phyloP scores from a whole-genome alignment of 2,797 vertebrate species.

The Gouania willdenowi region DNA sequence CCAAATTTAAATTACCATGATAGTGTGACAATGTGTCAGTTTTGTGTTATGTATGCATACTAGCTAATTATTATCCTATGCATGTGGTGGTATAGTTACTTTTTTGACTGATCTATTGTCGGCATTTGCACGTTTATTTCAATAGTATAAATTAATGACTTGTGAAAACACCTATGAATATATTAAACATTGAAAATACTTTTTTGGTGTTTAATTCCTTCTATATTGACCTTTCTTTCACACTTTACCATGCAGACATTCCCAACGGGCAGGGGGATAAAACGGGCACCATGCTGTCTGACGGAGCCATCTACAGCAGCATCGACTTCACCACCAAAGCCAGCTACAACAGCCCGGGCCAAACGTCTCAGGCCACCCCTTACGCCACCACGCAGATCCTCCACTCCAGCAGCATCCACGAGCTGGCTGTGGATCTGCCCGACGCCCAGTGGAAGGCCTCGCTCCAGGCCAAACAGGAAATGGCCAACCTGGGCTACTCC shows the following conservation, averaged over 20 bases:
- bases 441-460: slow-evolving; percentile 96
- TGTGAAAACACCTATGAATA: too few relatives aligned
- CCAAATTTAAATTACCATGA: too few relatives aligned
- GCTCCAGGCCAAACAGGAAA: slow-evolving; percentile 92
- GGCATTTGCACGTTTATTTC: too few relatives aligned
- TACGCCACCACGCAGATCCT: slow-evolving; percentile 97
- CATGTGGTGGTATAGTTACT: too few relatives aligned
- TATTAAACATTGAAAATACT: too few relatives aligned
- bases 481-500: slow-evolving; percentile 92
- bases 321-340: slow-evolving; percentile 97
- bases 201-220: too few relatives aligned
- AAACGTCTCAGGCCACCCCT: slow-evolving; percentile 91
- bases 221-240: too few relatives aligned
- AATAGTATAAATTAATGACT: too few relatives aligned
- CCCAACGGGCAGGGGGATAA: slow-evolving; percentile 90
- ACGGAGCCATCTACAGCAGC: slow-evolving; percentile 98
- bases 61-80: too few relatives aligned
- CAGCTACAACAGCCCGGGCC: slow-evolving; percentile 91
- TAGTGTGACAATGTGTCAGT: too few relatives aligned
- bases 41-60: too few relatives aligned
- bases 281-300: slow-evolving; percentile 93
- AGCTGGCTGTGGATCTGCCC: slow-evolving; percentile 93
- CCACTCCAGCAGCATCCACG: slow-evolving; percentile 96
- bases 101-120: too few relatives aligned
- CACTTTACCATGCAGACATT: slow-evolving; percentile 80